These are phyloP conservation scores for Montipora capricornis DNA, from an alignment of 64 coral and sea anemone genomes.

Conservation along the genomic window DNA sequence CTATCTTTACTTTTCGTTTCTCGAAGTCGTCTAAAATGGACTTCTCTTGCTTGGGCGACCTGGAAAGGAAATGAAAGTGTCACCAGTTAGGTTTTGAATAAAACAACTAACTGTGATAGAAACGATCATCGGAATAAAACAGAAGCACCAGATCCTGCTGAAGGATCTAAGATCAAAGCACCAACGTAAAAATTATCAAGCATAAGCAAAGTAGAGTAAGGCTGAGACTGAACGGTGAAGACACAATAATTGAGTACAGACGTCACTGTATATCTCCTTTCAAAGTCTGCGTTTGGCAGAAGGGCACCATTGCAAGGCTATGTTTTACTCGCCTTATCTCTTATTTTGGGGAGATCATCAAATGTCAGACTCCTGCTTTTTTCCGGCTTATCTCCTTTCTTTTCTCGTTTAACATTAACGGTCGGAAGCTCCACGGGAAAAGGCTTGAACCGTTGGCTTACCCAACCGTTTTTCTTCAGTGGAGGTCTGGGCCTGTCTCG, in stretches of 20 bases:
- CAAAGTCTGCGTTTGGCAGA: too few relatives aligned
- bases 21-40: slow-evolving; percentile 76
- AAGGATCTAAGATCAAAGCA: background rate
- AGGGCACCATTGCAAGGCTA: background rate
- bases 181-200: too few relatives aligned
- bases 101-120: too few relatives aligned
- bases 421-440: slow-evolving; percentile 72
- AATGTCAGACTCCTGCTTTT: slow-evolving; percentile 59
- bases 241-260: too few relatives aligned
- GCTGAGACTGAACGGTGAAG: too few relatives aligned
- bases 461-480: slow-evolving; percentile 71
- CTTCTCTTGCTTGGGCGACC: slow-evolving; percentile 81
- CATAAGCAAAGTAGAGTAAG: too few relatives aligned
- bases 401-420: slow-evolving; percentile 36
- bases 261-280: too few relatives aligned
- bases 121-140: too few relatives aligned
- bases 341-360: slow-evolving; percentile 86
- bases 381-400: slow-evolving; percentile 23
- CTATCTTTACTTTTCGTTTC: slow-evolving; percentile 81
- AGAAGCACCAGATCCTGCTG: background rate
- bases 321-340: slow-evolving; percentile 79
- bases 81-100: too few relatives aligned
- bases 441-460: slow-evolving; percentile 80
- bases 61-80: background rate
- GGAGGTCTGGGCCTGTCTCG: background rate